A percentile compares a stretch with the other conserved stretches of the same genome.
phyloP scores from a whole-genome alignment of 2,888 invertebrate genomes.

The Phalera bucephala region DNA sequence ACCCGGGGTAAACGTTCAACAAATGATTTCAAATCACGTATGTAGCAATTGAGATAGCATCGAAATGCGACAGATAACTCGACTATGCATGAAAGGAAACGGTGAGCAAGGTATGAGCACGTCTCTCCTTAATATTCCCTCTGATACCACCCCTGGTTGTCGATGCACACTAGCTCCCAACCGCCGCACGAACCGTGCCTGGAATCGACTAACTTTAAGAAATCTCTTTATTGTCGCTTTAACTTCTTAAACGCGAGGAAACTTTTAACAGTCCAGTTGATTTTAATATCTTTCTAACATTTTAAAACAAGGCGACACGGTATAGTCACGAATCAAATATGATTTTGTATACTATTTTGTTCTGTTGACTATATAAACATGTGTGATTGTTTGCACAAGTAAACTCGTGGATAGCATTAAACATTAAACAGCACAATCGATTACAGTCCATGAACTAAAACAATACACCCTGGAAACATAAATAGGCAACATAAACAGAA shows the following conservation, averaged over 20 bases:
- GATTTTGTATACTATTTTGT: not conserved
- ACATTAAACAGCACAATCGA: slow-evolving; percentile 26
- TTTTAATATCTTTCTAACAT: slow-evolving; percentile 5
- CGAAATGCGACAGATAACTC: slow-evolving; percentile 31
- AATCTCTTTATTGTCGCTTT: slow-evolving; percentile 29
- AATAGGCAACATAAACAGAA: slow-evolving; percentile 26
- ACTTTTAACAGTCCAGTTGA: slow-evolving; percentile 13
- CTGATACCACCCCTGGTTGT: slow-evolving; percentile 24
- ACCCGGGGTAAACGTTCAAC: not conserved
- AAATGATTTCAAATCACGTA: slow-evolving; percentile 27
- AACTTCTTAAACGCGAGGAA: slow-evolving; percentile 27
- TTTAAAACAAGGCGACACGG: not conserved
- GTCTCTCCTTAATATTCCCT: slow-evolving; percentile 31
- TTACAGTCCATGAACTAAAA: slow-evolving; percentile 17
- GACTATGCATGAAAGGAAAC: slow-evolving; percentile 24
- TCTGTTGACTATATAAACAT: slow-evolving; percentile 6
- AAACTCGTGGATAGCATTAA: slow-evolving; percentile 17
- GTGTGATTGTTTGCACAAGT: slow-evolving; percentile 16
- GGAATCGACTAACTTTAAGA: slow-evolving; percentile 37
- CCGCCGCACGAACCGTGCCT: slow-evolving; percentile 27
- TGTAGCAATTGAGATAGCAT: slow-evolving; percentile 30
- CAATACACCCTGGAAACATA: slow-evolving; percentile 22
- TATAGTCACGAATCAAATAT: not conserved
- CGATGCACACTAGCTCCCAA: slow-evolving; percentile 16
- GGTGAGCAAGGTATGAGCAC: slow-evolving; percentile 22